A percentile compares a stretch with the other conserved stretches of the same genome.
Conservation (phyloP, 2,113 vertebrate species). For the human (Homo sapiens) region DNA sequence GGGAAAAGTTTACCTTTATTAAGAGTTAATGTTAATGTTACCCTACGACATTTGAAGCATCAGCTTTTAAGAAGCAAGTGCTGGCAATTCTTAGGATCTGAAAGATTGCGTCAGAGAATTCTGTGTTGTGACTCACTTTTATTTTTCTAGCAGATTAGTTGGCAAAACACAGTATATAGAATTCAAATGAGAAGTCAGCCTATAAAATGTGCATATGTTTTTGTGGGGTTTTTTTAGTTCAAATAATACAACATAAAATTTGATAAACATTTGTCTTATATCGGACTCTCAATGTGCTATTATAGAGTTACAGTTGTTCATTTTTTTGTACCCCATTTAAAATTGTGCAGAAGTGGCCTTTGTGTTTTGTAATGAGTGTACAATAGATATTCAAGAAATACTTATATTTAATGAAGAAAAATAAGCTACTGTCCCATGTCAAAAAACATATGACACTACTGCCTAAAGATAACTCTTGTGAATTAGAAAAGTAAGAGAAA, state of each 20-base stretch:
- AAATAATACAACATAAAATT: not conserved
- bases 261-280: slow-evolving; percentile 30
- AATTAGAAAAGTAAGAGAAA: not conserved
- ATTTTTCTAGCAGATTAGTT: slow-evolving; percentile 45
- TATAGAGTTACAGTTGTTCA: not conserved
- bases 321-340: not conserved
- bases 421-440: not conserved
- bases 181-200: slow-evolving; percentile 36
- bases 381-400: slow-evolving; percentile 7
- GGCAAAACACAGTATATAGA: not conserved
- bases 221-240: slow-evolving; percentile 7
- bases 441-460: not conserved
- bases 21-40: slow-evolving; percentile 18
- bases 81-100: not conserved
- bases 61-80: slow-evolving; percentile 48
- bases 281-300: not conserved
- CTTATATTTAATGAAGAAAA: slow-evolving; percentile 32
- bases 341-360: not conserved
- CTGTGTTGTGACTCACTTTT: slow-evolving; percentile 16
- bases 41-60: not conserved
- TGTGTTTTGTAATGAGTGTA: not conserved
- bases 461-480: not conserved
- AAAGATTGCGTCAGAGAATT: slow-evolving; percentile 34
- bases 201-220: not conserved
- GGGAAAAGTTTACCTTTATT: slow-evolving; percentile 9